Percentiles rank a stretch among this genome's conserved stretches.
These are phyloP conservation scores for Odontesthes bonariensis DNA, from an alignment of 2,113 vertebrate genomes.

Conservation along the genomic window DNA sequence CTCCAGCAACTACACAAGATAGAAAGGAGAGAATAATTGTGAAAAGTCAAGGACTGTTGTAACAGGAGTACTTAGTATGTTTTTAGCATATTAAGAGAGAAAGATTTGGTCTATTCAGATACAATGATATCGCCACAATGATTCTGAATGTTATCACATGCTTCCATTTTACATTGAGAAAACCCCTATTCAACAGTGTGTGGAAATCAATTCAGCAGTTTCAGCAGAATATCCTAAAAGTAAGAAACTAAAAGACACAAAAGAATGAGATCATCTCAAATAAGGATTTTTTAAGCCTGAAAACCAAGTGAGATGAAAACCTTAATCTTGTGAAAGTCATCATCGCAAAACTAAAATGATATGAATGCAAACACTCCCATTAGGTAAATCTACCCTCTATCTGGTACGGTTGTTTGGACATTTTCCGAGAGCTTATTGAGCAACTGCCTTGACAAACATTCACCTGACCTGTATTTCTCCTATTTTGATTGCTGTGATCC, in stretches of 20 bases:
- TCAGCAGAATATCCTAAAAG: not conserved
- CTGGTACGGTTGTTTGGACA: constrained; percentile 19
- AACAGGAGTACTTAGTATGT: not conserved
- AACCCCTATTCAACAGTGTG: not conserved
- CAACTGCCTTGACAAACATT: constrained; percentile 68
- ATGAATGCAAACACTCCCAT: constrained; percentile 45
- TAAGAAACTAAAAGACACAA: not conserved
- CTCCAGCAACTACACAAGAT: constrained; percentile 76
- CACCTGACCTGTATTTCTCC: constrained; percentile 39
- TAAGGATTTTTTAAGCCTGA: not conserved
- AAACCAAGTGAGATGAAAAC: not conserved
- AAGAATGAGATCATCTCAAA: not conserved
- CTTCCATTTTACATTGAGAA: not conserved
- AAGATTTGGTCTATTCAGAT: not conserved
- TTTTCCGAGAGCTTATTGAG: constrained; percentile 41
- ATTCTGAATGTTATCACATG: not conserved
- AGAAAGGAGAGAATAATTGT: constrained; percentile 15
- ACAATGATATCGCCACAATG: not conserved
- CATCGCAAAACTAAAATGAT: constrained; percentile 1
- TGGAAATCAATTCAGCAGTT: not conserved
- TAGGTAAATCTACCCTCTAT: constrained; percentile 35
- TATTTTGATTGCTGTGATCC: constrained; percentile 39
- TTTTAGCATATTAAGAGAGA: not conserved
- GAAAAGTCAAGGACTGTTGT: not conserved
- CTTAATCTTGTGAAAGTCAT: not conserved